phyloP scores from a whole-genome alignment of 2,797 vertebrate species.

The Tapirus indicus region DNA sequence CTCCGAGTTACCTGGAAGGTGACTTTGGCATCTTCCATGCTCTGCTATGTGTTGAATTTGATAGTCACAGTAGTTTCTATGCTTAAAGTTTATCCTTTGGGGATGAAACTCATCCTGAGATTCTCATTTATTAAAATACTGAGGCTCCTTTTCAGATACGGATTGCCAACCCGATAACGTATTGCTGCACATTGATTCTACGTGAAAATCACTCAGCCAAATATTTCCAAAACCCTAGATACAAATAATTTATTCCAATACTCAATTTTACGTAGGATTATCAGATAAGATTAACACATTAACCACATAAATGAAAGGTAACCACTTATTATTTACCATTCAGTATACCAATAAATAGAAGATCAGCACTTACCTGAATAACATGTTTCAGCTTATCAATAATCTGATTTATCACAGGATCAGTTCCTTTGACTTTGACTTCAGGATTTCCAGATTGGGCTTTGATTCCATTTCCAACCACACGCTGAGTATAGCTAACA shows the following conservation, averaged over 20 bases:
- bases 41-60: constrained; percentile 4
- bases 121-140: neutral
- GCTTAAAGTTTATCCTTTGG: neutral
- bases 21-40: neutral
- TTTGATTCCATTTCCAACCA: constrained; percentile 94
- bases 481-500: constrained; percentile 91
- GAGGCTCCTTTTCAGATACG: neutral
- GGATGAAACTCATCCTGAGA: neutral
- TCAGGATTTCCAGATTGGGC: constrained; percentile 94
- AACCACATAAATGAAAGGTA: neutral
- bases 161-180: neutral
- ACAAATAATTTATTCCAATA: neutral
- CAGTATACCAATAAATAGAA: neutral
- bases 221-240: neutral
- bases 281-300: neutral
- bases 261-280: neutral
- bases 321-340: neutral
- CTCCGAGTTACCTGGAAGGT: neutral
- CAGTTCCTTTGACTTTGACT: constrained; percentile 93
- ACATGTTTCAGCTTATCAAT: constrained; percentile 96
- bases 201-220: constrained; percentile 53
- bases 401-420: constrained; percentile 94
- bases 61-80: neutral
- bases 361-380: constrained; percentile 92
- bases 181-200: neutral